Base-by-base conservation (phyloP, 2,888 invertebrate genomes). In the Yponomeuta evonymella region DNA sequence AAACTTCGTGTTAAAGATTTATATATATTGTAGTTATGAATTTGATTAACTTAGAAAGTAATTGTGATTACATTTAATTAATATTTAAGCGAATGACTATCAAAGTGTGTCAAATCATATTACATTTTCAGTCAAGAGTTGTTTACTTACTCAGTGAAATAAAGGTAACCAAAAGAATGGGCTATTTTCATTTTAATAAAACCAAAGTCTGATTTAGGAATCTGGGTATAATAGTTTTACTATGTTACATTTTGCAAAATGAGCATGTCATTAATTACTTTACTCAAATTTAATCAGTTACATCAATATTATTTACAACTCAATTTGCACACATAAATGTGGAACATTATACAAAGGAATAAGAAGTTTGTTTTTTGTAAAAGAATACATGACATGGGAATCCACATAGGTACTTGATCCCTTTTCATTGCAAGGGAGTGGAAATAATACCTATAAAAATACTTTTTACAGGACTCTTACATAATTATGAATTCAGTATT, bases 1-100 rank as follows among this genome's bases (percentile, higher is more conserved):
- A 89, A 88, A 88, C 84, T 83, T 88, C 84, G 86, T 91, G 90
- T 90, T 90, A 89, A 86, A 89, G 85, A 89, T 89, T 89, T 90
- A 90, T 90, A 89, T 87, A 87, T 86, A 87, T 88, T 88, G 83
- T 90, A 91, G 90, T 89, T 90, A 90, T 89, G 84, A 83, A 88
- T 87, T 82, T 86, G 76, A 89, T 86, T 90, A 91, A 91, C 89
- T 83, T 90, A 89, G 88, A 82, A 81, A 79, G 75, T 82, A 83
- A 81, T 70, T 72, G 72, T 73, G 72, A 72, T 72, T 73, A 73
- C 71, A 71, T 73, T 72, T 66, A 70, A 70, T 48, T 76, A 77
- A 76, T 78, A 81, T 83, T 74, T 91, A 90, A 89, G 89, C 81
- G 86, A 88, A 71, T 70, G 70, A 71, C 73, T 69, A 71, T 70